Evolutionary conservation across 2,888 invertebrate species (phyloP), one percentile per base, ranked within the genome.

Genomic region (Holacanthella duospinosa): DNA sequence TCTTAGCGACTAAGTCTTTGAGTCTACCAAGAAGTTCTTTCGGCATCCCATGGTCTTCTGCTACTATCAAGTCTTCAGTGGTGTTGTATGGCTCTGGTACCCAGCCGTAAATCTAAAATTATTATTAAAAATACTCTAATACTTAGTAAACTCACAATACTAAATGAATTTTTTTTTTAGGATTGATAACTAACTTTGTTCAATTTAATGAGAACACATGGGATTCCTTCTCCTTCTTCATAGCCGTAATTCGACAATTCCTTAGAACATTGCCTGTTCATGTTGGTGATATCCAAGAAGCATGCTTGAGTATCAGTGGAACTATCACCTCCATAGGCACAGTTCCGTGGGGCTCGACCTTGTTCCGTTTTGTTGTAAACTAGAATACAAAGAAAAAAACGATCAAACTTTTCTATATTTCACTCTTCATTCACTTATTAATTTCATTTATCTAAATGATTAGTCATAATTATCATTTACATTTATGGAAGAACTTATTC

Each of bases 191-290:
- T 74, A 78, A 93, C 93, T 86, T 90, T 93, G 79, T 99, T 99
- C 74, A 99, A 82, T 79, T 97, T 97, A 73, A 99, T 84, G 80
- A 96, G 88, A 77, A 99, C 88, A 79, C 99, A 99, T 21, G 97
- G 97, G 63, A 87, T 78, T 9, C 21, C 36, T 29, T 64, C 86
- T 64, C 88, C 89, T 72, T 84, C 83, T 71, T 86, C 85, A 79
- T 87, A 97, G 76, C 93, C 94, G 79, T 88, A 99, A 74, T 87
- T 84, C 71, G 87, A 85, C 4, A 16, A 16, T 48, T 48, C 48
- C 48, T 48, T 48, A 21, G 48, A 48, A 21, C 48, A 48, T n/a
- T 9, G 16, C n/a, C n/a, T 9, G 48, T 48, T 48, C 48, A 48
- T n/a, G 48, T 21, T 48, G 21, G 19, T 48, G 48, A 48, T 21